Evolutionary conservation across 2,797 vertebrate genomes (phyloP), one percentile per base, ranked within the genome.

Genomic region (Etheostoma nigrum): DNA sequence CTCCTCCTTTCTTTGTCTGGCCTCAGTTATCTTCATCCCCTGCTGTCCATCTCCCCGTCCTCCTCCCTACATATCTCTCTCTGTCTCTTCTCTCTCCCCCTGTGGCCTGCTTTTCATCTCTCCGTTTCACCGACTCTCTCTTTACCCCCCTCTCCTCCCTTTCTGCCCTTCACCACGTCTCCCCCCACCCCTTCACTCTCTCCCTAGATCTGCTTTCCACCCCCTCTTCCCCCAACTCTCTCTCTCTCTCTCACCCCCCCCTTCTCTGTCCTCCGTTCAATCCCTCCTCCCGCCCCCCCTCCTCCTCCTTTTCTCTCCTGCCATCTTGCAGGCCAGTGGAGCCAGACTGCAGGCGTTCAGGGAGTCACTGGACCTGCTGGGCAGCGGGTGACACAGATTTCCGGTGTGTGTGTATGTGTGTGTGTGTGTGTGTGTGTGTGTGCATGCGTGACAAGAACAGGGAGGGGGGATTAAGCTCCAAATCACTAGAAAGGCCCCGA

Each of bases 381-480:
- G 92, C 91, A 92, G 92, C 91, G 91, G 91, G 93, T 93, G 93
- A 94, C 93, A 94, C 87, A 94, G 93, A 94, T 93, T 93, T 93
- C 91, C 92, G 91, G 93, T 92, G 91, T 93, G 86, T 86, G 87
- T 85, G 87, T 86, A n/a, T 60, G 59, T 45, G 59, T 62, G 59
- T 48, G 47, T 48, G 45, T 49, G 48, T 51, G 27, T 21, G 49
- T 51, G 49, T 21, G 57, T 84, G 83, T 81, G 86, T 81, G 85
- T 82, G 78, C 76, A 74, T 86, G 82, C 82, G 85, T 86, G 88
- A 89, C 86, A 79, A 74, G 84, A 80, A 84, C 68, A 72, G 83
- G 82, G 86, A 72, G 79, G 82, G 85, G 90, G 92, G 90, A 89
- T 94, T 93, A 93, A 91, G 90, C 92, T 92, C 89, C 89, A 89